Evolutionary conservation across 2,888 invertebrate genomes (phyloP).

Genomic region (Heliconius sara): DNA sequence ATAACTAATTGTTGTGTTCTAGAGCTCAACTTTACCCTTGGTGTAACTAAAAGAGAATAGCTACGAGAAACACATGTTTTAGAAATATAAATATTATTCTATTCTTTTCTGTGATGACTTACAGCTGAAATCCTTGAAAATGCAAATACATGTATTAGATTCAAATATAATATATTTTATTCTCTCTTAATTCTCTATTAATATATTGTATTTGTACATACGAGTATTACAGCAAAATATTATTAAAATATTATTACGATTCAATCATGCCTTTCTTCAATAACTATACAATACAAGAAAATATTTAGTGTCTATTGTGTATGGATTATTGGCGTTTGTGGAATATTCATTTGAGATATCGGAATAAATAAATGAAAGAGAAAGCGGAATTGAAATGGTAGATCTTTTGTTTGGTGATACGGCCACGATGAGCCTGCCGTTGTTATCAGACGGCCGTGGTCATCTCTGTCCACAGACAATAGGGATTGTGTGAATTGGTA

Average conservation of each 20-base stretch:
- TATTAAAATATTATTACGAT: neutral
- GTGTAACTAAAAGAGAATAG: neutral
- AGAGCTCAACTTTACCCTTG: neutral
- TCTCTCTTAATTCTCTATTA: no score
- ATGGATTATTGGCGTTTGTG: slow-evolving; percentile 37
- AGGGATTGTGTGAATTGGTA: slow-evolving; percentile 63
- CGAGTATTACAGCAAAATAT: neutral
- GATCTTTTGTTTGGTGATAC: slow-evolving; percentile 65
- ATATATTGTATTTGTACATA: neutral
- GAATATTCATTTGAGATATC: slow-evolving; percentile 42
- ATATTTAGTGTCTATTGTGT: slow-evolving; percentile 44
- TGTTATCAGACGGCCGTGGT: slow-evolving; percentile 57
- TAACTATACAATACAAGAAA: slow-evolving; percentile 33
- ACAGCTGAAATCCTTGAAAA: neutral
- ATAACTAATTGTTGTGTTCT: neutral
- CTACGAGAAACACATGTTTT: neutral
- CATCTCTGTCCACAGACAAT: slow-evolving; percentile 66
- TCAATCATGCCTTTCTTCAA: neutral
- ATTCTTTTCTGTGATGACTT: neutral
- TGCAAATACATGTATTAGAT: neutral
- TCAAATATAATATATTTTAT: no score
- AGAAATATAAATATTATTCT: neutral
- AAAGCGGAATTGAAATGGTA: slow-evolving; percentile 73
- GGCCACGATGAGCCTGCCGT: slow-evolving; percentile 70
- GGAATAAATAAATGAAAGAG: slow-evolving; percentile 65